Evolutionary conservation across 2,113 vertebrate genomes (phyloP).

Genomic region (Semnornis frantzii): DNA sequence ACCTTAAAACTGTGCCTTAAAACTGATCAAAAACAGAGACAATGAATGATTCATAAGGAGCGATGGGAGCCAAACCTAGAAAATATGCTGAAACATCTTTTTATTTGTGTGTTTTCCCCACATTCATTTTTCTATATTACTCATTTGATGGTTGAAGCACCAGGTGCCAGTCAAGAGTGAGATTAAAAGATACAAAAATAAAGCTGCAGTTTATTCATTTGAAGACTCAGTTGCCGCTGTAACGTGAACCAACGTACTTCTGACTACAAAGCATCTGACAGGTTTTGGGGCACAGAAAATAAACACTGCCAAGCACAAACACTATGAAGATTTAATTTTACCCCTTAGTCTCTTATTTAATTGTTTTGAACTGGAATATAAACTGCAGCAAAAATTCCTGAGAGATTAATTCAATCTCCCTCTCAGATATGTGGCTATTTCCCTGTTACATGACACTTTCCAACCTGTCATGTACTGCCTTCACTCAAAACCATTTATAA

Average conservation of each 20-base stretch:
- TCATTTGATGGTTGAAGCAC: background rate
- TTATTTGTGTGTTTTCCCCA: background rate
- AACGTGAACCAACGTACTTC: background rate
- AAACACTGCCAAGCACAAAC: background rate
- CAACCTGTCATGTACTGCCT: slow-evolving; percentile 16
- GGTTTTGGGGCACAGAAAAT: background rate
- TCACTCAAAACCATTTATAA: slow-evolving; percentile 11
- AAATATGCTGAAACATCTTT: background rate
- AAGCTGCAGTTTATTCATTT: background rate
- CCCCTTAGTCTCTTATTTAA: background rate
- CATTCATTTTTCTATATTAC: background rate
- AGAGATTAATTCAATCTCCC: background rate
- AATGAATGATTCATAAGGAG: background rate
- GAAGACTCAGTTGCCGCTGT: background rate
- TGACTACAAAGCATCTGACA: background rate
- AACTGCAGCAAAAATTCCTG: background rate
- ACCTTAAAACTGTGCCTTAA: background rate
- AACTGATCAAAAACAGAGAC: background rate
- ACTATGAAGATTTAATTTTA: background rate
- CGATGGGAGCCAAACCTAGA: background rate
- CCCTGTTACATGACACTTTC: background rate
- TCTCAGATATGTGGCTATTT: background rate
- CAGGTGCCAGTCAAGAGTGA: background rate
- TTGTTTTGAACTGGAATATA: background rate
- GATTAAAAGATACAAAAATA: slow-evolving; percentile 6